Percentiles rank a stretch among this genome's conserved stretches.
These are phyloP conservation scores for Esox niger DNA, from an alignment of 2,113 vertebrate species.

Conservation along the genomic window DNA sequence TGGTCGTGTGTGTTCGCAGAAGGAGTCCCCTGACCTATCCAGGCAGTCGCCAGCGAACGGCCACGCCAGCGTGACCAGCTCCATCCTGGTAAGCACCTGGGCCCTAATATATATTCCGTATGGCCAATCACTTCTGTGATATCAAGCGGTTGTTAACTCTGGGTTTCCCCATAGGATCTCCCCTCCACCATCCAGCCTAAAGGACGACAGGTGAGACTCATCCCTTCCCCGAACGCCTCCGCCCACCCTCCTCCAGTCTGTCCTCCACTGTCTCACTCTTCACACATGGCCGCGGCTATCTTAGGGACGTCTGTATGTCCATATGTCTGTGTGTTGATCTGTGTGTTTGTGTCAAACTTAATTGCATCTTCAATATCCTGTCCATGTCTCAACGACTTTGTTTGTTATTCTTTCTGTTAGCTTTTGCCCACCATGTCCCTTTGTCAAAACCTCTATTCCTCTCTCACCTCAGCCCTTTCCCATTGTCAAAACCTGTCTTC, in stretches of 20 bases:
- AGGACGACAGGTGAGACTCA: conserved; percentile 89
- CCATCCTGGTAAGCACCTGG: conserved; percentile 89
- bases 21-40: conserved; percentile 65
- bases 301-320: neutral
- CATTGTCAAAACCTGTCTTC: neutral
- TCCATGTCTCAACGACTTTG: neutral
- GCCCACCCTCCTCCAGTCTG: neutral
- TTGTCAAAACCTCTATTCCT: no score
- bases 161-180: conserved; percentile 82
- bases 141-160: neutral
- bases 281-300: neutral
- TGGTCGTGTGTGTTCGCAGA: conserved; percentile 44
- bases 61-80: conserved; percentile 97
- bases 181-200: conserved; percentile 96
- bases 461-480: no score
- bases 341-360: neutral
- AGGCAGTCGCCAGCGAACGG: conserved; percentile 66
- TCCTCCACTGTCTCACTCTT: neutral
- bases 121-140: no score
- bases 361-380: neutral
- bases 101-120: conserved; percentile 10
- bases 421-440: neutral
- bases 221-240: conserved; percentile 21
- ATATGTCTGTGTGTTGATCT: neutral
- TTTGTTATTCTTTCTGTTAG: neutral